Evolutionary conservation across 2,888 invertebrate species (phyloP).

Genomic region (Euplagia quadripunctaria): DNA sequence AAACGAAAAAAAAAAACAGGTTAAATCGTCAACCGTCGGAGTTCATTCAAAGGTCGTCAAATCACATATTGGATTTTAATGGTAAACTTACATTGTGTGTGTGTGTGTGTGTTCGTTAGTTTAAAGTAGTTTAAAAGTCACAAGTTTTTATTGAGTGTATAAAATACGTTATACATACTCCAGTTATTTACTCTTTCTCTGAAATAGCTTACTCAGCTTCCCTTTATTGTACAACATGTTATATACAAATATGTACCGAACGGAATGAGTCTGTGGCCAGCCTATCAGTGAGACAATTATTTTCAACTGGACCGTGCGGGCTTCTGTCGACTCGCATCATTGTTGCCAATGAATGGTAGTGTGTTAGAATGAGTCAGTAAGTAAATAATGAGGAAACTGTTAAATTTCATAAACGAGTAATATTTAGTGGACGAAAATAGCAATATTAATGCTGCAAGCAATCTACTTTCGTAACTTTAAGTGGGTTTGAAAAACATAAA

Average conservation of each 20-base stretch:
- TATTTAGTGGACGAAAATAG: too few relatives aligned
- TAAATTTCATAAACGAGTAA: too few relatives aligned
- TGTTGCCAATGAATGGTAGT: slow-evolving; percentile 59
- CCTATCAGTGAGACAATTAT: slow-evolving; percentile 82
- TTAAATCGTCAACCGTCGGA: too few relatives aligned
- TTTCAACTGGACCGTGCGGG: slow-evolving; percentile 79
- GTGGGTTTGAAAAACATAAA: neutral
- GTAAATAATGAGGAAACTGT: neutral
- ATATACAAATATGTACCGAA: slow-evolving; percentile 52
- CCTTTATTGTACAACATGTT: neutral
- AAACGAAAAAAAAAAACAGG: too few relatives aligned
- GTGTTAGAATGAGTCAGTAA: slow-evolving; percentile 47
- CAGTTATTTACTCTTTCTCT: neutral
- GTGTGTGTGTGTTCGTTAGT: too few relatives aligned
- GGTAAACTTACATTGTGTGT: too few relatives aligned
- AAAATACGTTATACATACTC: neutral
- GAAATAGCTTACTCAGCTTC: neutral
- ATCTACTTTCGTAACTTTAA: too few relatives aligned
- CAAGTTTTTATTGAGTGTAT: too few relatives aligned
- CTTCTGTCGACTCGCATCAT: slow-evolving; percentile 74
- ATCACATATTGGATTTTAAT: too few relatives aligned
- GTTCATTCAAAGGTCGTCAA: too few relatives aligned
- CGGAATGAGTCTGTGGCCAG: slow-evolving; percentile 71
- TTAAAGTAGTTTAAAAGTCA: too few relatives aligned
- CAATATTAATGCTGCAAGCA: too few relatives aligned